A percentile compares a stretch with the other conserved stretches of the same genome.
Conservation (phyloP, 2,888 invertebrate genomes). For the Tholera decimalis region DNA sequence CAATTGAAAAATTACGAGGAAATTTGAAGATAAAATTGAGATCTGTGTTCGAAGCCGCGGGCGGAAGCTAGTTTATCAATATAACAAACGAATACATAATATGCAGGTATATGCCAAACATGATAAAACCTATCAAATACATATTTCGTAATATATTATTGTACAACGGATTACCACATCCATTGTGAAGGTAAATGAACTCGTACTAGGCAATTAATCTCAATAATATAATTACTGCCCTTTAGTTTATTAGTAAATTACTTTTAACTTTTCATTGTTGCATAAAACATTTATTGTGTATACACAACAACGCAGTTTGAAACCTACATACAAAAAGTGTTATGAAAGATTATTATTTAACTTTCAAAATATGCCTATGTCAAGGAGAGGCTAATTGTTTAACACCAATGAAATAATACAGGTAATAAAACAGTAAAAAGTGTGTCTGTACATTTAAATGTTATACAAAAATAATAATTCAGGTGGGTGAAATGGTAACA, state of each 20-base stretch:
- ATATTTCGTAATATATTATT: conserved; percentile 4
- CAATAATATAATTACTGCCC: conserved; percentile 43
- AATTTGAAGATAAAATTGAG: too few relatives aligned
- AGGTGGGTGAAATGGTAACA: too few relatives aligned
- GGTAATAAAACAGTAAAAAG: too few relatives aligned
- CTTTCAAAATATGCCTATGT: conserved; percentile 34
- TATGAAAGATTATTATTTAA: conserved; percentile 33
- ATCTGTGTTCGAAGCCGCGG: too few relatives aligned
- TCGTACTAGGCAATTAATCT: conserved; percentile 24
- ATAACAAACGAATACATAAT: too few relatives aligned
- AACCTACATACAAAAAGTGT: conserved; percentile 11
- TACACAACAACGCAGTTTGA: conserved; percentile 13
- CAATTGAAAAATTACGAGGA: too few relatives aligned
- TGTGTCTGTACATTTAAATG: too few relatives aligned
- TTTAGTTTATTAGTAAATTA: conserved; percentile 41
- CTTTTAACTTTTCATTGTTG: conserved; percentile 37
- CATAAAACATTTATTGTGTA: conserved; percentile 24
- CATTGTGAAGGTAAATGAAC: conserved; percentile 20
- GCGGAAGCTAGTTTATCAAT: too few relatives aligned
- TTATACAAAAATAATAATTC: too few relatives aligned
- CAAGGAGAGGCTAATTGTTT: conserved; percentile 31
- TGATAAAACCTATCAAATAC: too few relatives aligned
- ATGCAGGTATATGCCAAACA: too few relatives aligned
- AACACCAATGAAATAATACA: too few relatives aligned
- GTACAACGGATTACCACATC: conserved; percentile 17